phyloP scores from a whole-genome alignment of 2,797 vertebrate genomes.

The Enteromius paludinosus region DNA sequence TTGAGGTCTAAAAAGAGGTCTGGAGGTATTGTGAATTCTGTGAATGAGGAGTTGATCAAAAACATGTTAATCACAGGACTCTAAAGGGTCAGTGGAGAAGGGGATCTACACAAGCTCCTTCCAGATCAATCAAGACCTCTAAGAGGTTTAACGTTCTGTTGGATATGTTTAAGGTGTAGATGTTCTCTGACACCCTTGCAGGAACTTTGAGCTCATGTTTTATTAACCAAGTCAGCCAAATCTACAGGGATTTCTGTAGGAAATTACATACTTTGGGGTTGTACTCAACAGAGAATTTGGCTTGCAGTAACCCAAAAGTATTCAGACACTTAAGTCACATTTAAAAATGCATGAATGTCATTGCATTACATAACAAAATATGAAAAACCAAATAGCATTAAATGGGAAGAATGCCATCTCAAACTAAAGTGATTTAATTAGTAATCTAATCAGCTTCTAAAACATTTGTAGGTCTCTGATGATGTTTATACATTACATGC shows the following conservation, averaged over 20 bases:
- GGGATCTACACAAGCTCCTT: constrained; percentile 3
- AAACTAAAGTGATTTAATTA: neutral
- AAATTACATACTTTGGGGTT: neutral
- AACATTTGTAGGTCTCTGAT: neutral
- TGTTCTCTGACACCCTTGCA: neutral
- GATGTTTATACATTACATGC: neutral
- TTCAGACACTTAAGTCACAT: neutral
- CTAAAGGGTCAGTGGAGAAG: constrained; percentile 6
- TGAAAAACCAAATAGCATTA: neutral
- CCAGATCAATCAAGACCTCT: neutral
- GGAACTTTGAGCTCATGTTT: neutral
- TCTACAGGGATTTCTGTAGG: neutral
- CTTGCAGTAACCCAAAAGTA: neutral
- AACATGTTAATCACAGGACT: constrained; percentile 52
- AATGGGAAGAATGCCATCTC: neutral
- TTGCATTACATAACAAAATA: constrained; percentile 10
- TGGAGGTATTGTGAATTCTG: constrained; percentile 69
- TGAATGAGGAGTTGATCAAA: constrained; percentile 70
- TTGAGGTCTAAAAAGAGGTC: constrained; percentile 70
- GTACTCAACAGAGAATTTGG: neutral
- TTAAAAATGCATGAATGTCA: neutral
- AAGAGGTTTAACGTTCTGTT: neutral
- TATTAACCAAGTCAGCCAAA: neutral
- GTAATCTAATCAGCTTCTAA: neutral
- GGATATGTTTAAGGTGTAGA: neutral